These are phyloP conservation scores for Myiothlypis chrysogaster DNA, from an alignment of 2,797 vertebrate genomes.

Conservation along the genomic window DNA sequence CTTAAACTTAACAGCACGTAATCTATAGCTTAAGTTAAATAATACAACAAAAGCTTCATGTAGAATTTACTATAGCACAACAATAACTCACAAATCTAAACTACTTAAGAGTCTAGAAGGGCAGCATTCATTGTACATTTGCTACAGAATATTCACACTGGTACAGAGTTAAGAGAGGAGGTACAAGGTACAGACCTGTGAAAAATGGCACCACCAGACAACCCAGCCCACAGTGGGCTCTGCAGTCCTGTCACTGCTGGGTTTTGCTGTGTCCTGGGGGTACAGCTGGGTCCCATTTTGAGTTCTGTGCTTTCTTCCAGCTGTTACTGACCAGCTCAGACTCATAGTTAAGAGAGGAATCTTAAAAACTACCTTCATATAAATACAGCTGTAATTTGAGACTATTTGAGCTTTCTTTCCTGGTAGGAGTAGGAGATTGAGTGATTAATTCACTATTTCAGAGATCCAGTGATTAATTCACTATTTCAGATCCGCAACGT, in stretches of 20 bases:
- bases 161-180: not conserved
- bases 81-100: not conserved
- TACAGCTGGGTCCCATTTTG: not conserved
- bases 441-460: conserved; percentile 37
- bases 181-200: not conserved
- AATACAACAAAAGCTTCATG: not conserved
- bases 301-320: not conserved
- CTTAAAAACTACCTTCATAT: not conserved
- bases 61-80: not conserved
- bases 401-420: not conserved
- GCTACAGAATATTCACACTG: not conserved
- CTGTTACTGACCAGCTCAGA: not conserved
- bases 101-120: not conserved
- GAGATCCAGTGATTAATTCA: conserved; percentile 29
- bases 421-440: not conserved
- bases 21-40: not conserved
- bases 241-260: not conserved
- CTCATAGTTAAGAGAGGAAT: not conserved
- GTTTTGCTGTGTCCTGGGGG: not conserved
- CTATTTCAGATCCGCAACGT: conserved; percentile 82
- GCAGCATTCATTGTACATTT: not conserved
- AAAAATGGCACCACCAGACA: not conserved
- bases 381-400: not conserved
- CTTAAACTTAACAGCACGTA: not conserved
- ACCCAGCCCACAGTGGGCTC: not conserved